Evolutionary conservation across 2,113 vertebrate species (phyloP).

Genomic region (Channa maculata): DNA sequence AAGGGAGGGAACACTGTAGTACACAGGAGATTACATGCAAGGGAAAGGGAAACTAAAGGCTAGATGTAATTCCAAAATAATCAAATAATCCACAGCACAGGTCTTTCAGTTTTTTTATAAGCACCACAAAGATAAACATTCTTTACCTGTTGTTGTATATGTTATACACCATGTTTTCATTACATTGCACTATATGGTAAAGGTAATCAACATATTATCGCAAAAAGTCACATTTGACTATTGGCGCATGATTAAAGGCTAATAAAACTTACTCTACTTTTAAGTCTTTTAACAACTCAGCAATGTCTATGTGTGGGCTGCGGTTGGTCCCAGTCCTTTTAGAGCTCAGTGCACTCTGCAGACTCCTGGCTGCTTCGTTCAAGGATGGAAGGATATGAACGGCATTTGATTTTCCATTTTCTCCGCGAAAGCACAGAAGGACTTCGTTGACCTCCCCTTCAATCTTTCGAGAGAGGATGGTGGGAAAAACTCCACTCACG

Average conservation of each 20-base stretch:
- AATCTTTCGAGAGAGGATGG: constrained; percentile 85
- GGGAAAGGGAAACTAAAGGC: constrained; percentile 24
- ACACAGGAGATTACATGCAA: constrained; percentile 11
- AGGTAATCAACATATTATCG: background rate
- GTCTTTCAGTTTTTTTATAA: background rate
- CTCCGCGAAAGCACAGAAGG: constrained; percentile 58
- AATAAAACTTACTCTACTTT: constrained; percentile 82
- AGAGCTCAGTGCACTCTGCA: constrained; percentile 85
- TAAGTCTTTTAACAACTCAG: constrained; percentile 87
- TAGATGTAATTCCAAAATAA: constrained; percentile 8
- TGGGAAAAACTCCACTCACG: constrained; percentile 85
- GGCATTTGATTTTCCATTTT: constrained; percentile 16
- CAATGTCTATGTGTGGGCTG: constrained; percentile 81
- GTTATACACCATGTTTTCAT: background rate
- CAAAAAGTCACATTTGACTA: background rate
- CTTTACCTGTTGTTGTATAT: constrained; percentile 19
- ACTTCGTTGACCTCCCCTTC: constrained; percentile 93
- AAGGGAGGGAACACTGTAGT: constrained; percentile 18
- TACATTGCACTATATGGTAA: background rate
- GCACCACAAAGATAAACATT: background rate
- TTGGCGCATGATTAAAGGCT: background rate
- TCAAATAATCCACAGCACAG: background rate
- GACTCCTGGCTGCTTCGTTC: constrained; percentile 73
- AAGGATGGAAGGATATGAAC: constrained; percentile 65
- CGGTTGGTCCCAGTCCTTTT: constrained; percentile 71